phyloP scores from a whole-genome alignment of 2,888 invertebrate genomes.

The Boloria euphrosyne region DNA sequence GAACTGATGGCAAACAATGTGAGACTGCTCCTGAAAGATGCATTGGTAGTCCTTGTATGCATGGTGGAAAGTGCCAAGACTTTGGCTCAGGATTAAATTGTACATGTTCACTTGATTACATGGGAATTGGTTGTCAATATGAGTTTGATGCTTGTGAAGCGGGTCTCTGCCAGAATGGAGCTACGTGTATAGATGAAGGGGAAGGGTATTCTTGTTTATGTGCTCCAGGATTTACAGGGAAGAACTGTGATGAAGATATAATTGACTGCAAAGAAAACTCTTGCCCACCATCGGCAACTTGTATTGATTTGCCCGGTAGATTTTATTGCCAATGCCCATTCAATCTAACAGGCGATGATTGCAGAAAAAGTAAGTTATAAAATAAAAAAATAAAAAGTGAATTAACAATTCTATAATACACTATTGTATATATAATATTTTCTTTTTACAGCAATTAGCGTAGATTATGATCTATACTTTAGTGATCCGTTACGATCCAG shows the following conservation, averaged over 20 bases:
- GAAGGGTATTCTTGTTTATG: constrained; percentile 93
- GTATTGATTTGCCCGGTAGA: constrained; percentile 93
- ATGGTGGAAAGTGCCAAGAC: constrained; percentile 97
- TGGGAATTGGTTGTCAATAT: constrained; percentile 95
- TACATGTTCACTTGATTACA: constrained; percentile 89
- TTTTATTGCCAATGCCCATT: constrained; percentile 99
- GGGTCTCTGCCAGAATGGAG: constrained; percentile 95
- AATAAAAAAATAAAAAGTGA: constrained; percentile 9
- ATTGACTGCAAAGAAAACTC: constrained; percentile 96
- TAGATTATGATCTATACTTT: constrained; percentile 98
- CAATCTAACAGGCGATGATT: constrained; percentile 97
- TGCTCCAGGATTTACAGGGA: constrained; percentile 89
- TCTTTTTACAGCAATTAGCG: constrained; percentile 91
- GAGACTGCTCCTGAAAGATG: constrained; percentile 98
- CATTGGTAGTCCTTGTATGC: constrained; percentile 97
- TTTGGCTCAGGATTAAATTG: constrained; percentile 89
- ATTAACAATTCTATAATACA: neutral
- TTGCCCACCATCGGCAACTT: constrained; percentile 95
- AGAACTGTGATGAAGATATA: constrained; percentile 95
- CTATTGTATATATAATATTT: neutral
- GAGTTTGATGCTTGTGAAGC: constrained; percentile 96
- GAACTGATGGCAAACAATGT: constrained; percentile 98
- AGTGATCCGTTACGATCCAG: constrained; percentile 94
- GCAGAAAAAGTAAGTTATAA: constrained; percentile 91
- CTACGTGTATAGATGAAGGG: constrained; percentile 93